phyloP scores from a whole-genome alignment of 2,888 invertebrate genomes.

The Cephus sareptanus region DNA sequence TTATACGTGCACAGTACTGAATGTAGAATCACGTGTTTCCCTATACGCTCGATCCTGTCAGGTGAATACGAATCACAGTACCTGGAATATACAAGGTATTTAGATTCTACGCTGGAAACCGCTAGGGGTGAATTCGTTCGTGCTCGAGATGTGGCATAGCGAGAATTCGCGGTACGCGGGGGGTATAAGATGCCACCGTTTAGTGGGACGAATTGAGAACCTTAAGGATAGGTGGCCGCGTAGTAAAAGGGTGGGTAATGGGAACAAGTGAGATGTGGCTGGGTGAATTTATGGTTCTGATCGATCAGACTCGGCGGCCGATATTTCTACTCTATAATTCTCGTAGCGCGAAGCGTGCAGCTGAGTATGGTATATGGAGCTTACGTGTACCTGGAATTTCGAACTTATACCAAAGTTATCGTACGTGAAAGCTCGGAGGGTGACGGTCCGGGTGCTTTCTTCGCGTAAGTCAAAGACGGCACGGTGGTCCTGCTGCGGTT shows the following conservation, averaged over 20 bases:
- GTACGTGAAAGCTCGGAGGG: slow-evolving; percentile 18
- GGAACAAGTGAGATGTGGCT: not conserved
- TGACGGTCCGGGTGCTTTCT: slow-evolving; percentile 3
- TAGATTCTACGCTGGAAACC: not conserved
- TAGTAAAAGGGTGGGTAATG: not conserved
- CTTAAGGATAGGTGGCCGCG: not conserved
- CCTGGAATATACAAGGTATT: not conserved
- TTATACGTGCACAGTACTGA: not conserved
- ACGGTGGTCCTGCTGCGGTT: slow-evolving; percentile 16
- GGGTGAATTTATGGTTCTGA: not conserved
- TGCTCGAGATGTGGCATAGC: too few species aligned
- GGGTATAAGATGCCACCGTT: not conserved
- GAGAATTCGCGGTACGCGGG: not conserved
- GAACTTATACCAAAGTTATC: slow-evolving; percentile 27
- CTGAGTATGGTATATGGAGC: not conserved
- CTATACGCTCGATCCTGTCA: not conserved
- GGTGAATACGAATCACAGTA: not conserved
- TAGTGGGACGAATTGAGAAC: not conserved
- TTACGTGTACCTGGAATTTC: not conserved
- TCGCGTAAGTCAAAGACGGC: slow-evolving; percentile 17
- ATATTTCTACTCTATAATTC: not conserved
- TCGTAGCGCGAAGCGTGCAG: not conserved
- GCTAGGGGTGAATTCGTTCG: too few species aligned
- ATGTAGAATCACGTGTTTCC: not conserved
- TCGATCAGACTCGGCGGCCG: not conserved